Base-by-base conservation (phyloP, 1,140 invertebrate species). In the Riptortus pedestris region DNA sequence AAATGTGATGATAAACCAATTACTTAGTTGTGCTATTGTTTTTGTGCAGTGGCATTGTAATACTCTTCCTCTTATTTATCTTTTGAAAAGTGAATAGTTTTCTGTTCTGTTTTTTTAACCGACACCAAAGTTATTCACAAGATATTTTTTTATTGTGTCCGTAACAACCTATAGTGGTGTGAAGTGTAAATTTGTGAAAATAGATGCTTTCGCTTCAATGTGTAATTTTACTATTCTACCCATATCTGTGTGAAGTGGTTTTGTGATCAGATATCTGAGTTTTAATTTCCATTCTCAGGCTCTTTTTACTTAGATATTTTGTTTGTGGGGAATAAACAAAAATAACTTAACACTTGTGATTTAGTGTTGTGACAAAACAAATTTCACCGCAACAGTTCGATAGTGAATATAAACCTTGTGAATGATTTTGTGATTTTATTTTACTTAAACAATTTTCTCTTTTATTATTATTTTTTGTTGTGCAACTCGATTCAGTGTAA, bases 201-300 rank as follows among this genome's bases (percentile, higher is more conserved):
- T 24, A 55, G 26, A 24, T 18, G 51, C 26, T 55, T 55, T 24
- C 24, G 26, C 51, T 55, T 24, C 51, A 55, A 9, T 55, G 51
- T 55, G 51, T 55, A 22, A 55, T 55, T 55, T 55, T 24, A 22
- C 24, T 24, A 55, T n/a, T n/a, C 20, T 24, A 24, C 51, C 51
- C 51, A 55, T 55, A 55, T 55, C 51, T 55, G 51, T 24, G 51
- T 55, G 51, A 55, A 55, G 51, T 55, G 51, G 51, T 55, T 55
- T 55, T 24, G 26, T 20, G 20, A n/a, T n/a, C n/a, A n/a, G n/a
- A n/a, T n/a, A n/a, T n/a, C n/a, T n/a, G n/a, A n/a, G n/a, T n/a
- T n/a, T n/a, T n/a, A n/a, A n/a, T n/a, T n/a, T n/a, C n/a, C n/a
- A n/a, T n/a, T n/a, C n/a, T n/a, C n/a, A n/a, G n/a, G n/a, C n/a